Conservation (phyloP, 2,888 invertebrate genomes). For the Lepidonotus clava region DNA sequence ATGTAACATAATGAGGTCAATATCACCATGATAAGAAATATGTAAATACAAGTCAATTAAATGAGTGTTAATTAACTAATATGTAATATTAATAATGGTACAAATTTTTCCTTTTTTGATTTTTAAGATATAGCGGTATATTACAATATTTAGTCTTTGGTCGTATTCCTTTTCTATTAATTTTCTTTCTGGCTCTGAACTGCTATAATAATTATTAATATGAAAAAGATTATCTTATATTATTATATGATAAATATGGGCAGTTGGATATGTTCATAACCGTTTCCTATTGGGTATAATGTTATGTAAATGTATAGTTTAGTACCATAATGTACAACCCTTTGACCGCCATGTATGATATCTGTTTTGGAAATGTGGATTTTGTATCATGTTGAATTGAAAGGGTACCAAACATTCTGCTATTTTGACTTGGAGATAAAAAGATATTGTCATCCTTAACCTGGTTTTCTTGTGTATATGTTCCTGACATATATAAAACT, state of each 20-base stretch:
- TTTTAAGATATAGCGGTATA: too few relatives aligned
- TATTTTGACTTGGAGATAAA: not conserved
- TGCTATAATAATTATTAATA: not conserved
- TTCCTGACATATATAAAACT: too few relatives aligned
- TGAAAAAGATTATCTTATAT: not conserved
- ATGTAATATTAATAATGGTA: too few relatives aligned
- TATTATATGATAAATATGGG: not conserved
- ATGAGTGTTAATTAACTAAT: too few relatives aligned
- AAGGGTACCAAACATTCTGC: not conserved
- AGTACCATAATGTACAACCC: not conserved
- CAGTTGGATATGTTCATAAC: not conserved
- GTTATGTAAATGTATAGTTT: not conserved
- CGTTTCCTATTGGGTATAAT: not conserved
- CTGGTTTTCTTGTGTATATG: not conserved
- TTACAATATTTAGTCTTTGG: too few relatives aligned
- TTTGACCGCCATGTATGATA: not conserved
- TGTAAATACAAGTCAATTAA: too few relatives aligned
- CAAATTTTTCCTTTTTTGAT: too few relatives aligned
- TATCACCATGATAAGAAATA: too few relatives aligned
- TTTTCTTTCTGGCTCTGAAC: not conserved
- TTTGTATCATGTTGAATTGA: not conserved
- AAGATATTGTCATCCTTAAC: slow-evolving; percentile 12
- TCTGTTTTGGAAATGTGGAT: slow-evolving; percentile 37
- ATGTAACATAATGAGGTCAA: too few relatives aligned
- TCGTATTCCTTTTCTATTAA: too few relatives aligned